phyloP scores from a whole-genome alignment of 2,113 vertebrate genomes.

The Sigmodon hispidus region DNA sequence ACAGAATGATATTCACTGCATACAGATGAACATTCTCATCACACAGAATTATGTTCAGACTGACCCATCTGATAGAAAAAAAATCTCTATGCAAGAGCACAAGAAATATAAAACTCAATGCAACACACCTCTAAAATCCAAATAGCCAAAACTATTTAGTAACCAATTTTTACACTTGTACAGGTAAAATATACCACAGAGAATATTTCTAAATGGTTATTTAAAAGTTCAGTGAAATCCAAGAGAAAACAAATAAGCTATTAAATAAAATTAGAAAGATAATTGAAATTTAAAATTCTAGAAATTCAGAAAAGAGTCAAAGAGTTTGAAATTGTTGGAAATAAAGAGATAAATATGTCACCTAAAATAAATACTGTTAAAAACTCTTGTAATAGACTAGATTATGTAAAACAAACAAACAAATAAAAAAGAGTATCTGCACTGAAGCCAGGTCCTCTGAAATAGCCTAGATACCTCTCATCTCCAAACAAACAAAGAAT shows the following conservation, averaged over 20 bases:
- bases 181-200: background rate
- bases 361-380: background rate
- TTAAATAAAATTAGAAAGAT: background rate
- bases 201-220: background rate
- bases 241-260: background rate
- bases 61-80: background rate
- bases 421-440: background rate
- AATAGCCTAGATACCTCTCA: background rate
- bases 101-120: background rate
- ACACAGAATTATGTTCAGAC: background rate
- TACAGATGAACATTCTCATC: too few species aligned
- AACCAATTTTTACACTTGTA: background rate
- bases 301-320: background rate
- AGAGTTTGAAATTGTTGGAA: background rate
- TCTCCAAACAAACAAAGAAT: background rate
- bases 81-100: background rate
- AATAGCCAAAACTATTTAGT: background rate
- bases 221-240: background rate
- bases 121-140: background rate
- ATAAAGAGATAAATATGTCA: background rate
- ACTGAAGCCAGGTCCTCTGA: background rate
- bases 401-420: background rate
- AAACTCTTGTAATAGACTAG: background rate
- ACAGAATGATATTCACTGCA: too few species aligned
- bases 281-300: background rate